Base-by-base conservation (phyloP, 2,797 vertebrate genomes). In the Enteromius treurensis region DNA sequence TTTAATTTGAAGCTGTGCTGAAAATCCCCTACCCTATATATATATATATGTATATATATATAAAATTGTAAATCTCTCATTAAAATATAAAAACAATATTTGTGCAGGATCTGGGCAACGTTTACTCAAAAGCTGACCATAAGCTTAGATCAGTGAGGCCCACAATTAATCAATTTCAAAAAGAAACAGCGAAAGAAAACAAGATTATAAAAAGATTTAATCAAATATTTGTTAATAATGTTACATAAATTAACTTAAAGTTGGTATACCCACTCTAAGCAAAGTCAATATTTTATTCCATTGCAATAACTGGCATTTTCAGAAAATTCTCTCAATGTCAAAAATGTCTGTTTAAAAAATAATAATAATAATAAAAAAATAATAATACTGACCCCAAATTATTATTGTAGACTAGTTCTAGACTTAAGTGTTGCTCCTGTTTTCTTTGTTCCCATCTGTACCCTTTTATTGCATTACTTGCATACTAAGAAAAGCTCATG, bases 401-500 rank as follows among this genome's bases (percentile, higher is more conserved):
- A 17, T 19, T 51, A n/a, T 23, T 10, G 5, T 10, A 49, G 45
- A 29, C 1, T 19, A 49, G 29, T 29, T 29, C 45, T 47, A 13
- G 13, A 49, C 3, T 47, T 1, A 8, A 37, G 23, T 79, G 45
- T n/a, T 80, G 78, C 45, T 40, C 71, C 40, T 55, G 65, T 23
- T 71, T 7, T 45, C 26, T 26, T 58, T 23, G 3, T 60, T 60
- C 55, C n/a, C n/a, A 60, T 60, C 55, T 60, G 55, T 60, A 11
- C 55, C 13, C 55, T 58, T 26, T 42, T 32, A 2, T 53, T 70
- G 17, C 42, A 3, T 45, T 45, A 45, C 26, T 55, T 10, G 14
- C 60, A 71, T 76, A 32, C 45, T 62, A 21, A 51, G 23, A 51
- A 80, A 34, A 45, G 58, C 68, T 71, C 26, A 32, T 49, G 29